Conservation (phyloP, 2,797 vertebrate species). For the Danio aesculapii region DNA sequence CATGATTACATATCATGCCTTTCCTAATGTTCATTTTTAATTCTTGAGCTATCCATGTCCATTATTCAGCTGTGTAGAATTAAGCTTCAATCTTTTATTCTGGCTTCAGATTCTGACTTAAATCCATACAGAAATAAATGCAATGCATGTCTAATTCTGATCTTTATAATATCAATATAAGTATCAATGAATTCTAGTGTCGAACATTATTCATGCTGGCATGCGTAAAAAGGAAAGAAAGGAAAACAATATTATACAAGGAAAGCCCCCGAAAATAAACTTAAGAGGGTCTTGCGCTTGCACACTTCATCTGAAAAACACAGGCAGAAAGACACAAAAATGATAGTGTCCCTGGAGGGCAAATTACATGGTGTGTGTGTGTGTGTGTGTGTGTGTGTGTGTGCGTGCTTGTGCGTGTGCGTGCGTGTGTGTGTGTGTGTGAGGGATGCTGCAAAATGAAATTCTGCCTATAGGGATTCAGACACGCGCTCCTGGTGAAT, state of each 20-base stretch:
- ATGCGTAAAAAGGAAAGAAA: neutral
- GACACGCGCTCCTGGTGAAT: conserved; percentile 54
- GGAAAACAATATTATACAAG: conserved; percentile 20
- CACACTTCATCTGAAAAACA: conserved; percentile 54
- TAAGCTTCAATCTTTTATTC: too few species aligned
- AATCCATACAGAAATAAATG: neutral
- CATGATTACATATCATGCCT: too few species aligned
- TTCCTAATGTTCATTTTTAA: too few species aligned
- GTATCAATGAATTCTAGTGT: neutral
- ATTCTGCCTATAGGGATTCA: conserved; percentile 59
- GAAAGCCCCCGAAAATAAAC: conserved; percentile 16
- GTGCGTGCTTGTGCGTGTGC: too few species aligned
- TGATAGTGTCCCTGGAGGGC: conserved; percentile 53
- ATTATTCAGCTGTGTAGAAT: too few species aligned
- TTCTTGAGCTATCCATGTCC: too few species aligned
- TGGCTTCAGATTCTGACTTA: too few species aligned
- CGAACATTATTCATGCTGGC: neutral
- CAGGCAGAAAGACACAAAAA: conserved; percentile 50
- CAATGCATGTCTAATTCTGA: conserved; percentile 2
- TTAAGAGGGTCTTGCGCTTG: conserved; percentile 38
- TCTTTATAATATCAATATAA: too few species aligned
- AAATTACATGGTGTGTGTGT: conserved; percentile 55
- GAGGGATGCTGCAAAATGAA: conserved; percentile 55
- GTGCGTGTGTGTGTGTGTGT: conserved; percentile 39
- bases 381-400: conserved; percentile 37